Percentiles rank a stretch among this genome's conserved stretches.
Evolutionary conservation across 2,113 vertebrate species (phyloP).

Genomic region (Pipra filicauda): DNA sequence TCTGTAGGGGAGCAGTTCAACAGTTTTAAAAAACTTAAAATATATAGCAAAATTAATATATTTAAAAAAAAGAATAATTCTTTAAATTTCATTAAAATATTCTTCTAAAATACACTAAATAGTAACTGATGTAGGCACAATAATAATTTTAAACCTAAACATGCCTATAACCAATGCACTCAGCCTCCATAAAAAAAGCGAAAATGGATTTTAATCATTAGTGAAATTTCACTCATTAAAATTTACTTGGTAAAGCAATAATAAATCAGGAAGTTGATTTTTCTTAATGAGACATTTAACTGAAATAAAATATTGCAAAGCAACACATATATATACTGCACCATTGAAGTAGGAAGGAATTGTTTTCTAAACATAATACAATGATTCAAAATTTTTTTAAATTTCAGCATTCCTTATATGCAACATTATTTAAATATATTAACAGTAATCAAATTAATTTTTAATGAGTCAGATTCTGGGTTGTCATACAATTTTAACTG

Average conservation of each 20-base stretch:
- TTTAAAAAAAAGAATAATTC: background rate
- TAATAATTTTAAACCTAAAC: background rate
- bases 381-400: background rate
- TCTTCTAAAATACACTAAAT: background rate
- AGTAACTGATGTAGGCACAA: background rate
- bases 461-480: background rate
- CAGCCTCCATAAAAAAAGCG: background rate
- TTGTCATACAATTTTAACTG: background rate
- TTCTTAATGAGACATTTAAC: conserved; percentile 15
- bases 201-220: conserved; percentile 16
- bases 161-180: background rate
- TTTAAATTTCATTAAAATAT: background rate
- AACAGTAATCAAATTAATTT: background rate
- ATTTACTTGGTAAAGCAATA: background rate
- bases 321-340: background rate
- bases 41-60: background rate
- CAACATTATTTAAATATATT: background rate
- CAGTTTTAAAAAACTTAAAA: background rate
- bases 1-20: background rate
- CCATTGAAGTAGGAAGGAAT: background rate
- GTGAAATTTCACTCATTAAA: conserved; percentile 23
- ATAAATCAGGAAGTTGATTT: conserved; percentile 12
- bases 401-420: background rate
- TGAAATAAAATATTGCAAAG: conserved; percentile 15
- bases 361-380: background rate